These are phyloP conservation scores for Lepidonotus clava DNA, from an alignment of 2,888 invertebrate genomes.

Conservation along the genomic window DNA sequence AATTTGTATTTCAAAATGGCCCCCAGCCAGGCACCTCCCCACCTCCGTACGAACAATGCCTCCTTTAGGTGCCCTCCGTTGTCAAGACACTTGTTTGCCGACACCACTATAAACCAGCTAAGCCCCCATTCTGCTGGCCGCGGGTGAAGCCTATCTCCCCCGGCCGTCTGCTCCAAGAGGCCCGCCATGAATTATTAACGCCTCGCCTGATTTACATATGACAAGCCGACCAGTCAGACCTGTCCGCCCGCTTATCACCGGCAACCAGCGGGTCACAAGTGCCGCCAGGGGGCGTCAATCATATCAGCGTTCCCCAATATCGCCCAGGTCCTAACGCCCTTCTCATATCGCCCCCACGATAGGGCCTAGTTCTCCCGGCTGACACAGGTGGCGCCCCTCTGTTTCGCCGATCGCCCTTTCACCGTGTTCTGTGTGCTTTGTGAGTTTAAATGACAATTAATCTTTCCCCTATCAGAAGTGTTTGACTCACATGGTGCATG, in stretches of 20 bases:
- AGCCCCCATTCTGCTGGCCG: not conserved
- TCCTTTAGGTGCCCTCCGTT: too few relatives aligned
- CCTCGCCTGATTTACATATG: conserved; percentile 34
- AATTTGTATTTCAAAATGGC: too few relatives aligned
- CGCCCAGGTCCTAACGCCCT: not conserved
- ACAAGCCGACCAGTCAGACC: not conserved
- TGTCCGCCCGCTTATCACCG: not conserved
- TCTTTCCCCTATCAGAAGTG: too few relatives aligned
- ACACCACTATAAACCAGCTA: conserved; percentile 6
- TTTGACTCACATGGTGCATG: too few relatives aligned
- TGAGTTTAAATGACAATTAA: not conserved
- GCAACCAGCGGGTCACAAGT: conserved; percentile 6
- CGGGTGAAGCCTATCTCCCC: not conserved
- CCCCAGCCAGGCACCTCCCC: too few relatives aligned
- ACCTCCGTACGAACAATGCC: too few relatives aligned
- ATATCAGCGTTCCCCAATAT: not conserved
- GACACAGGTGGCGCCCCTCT: not conserved
- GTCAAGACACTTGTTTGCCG: not conserved
- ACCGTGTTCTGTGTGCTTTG: not conserved
- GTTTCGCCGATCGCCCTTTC: not conserved
- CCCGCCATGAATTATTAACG: not conserved
- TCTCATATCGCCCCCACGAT: too few relatives aligned
- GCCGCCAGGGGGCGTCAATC: not conserved
- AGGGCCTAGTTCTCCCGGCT: too few relatives aligned
- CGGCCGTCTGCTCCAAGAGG: not conserved